Evolutionary conservation across 2,888 invertebrate species (phyloP).

Genomic region (Anarsia innoxiella): DNA sequence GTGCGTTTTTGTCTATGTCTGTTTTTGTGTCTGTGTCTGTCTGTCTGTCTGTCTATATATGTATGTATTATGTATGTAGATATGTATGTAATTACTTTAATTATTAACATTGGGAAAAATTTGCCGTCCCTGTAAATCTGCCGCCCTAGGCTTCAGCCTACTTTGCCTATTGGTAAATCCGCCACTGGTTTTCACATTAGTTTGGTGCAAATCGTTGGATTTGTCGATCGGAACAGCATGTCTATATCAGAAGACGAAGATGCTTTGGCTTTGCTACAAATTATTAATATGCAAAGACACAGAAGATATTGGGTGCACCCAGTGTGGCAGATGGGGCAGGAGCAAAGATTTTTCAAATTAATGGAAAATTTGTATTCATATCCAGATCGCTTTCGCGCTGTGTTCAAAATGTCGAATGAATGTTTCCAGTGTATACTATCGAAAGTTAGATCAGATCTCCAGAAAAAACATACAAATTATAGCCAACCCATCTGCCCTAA

Average conservation of each 20-base stretch:
- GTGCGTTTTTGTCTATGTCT: no score
- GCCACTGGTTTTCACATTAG: no score
- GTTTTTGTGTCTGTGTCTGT: no score
- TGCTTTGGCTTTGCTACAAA: constrained; percentile 2
- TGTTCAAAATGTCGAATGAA: background rate
- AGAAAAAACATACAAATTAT: constrained; percentile 2
- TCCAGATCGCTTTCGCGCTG: background rate
- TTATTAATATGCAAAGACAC: background rate
- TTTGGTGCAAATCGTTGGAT: no score
- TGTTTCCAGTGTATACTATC: background rate
- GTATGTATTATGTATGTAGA: no score
- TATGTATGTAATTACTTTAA: no score
- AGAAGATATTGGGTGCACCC: constrained; percentile 7
- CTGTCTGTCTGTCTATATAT: no score
- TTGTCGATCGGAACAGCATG: background rate
- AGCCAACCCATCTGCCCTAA: constrained; percentile 4
- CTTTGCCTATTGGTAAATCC: no score
- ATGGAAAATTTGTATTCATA: constrained; percentile 1
- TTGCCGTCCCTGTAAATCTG: no score
- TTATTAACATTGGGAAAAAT: no score
- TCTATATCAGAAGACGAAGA: constrained; percentile 7
- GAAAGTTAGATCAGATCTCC: background rate
- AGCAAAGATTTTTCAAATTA: constrained; percentile 5
- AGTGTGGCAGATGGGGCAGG: constrained; percentile 6
- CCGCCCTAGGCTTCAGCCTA: no score